Evolutionary conservation across 2,888 invertebrate genomes (phyloP).

Genomic region (Eutolmus rufibarbis): DNA sequence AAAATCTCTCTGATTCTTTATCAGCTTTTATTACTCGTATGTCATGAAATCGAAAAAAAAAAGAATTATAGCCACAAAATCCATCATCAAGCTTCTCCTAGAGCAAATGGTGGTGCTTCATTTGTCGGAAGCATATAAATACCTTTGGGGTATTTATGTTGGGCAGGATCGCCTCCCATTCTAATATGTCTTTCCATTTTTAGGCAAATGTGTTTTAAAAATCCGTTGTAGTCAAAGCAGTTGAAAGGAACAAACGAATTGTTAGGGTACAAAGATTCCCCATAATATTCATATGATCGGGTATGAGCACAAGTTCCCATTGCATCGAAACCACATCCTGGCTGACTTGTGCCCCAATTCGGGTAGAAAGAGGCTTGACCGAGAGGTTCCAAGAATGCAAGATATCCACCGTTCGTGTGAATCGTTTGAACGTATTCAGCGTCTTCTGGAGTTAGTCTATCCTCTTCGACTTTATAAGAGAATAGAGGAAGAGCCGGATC

Average conservation of each 20-base stretch:
- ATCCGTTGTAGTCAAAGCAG: slow-evolving; percentile 54
- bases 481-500: slow-evolving; percentile 53
- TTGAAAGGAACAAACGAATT: slow-evolving; percentile 43
- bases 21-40: background rate
- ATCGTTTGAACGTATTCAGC: slow-evolving; percentile 58
- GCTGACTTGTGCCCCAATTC: slow-evolving; percentile 66
- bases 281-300: slow-evolving; percentile 57
- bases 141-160: slow-evolving; percentile 27
- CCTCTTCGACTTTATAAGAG: slow-evolving; percentile 50
- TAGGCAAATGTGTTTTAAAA: background rate
- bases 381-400: background rate
- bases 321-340: slow-evolving; percentile 61
- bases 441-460: slow-evolving; percentile 54
- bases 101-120: slow-evolving; percentile 17
- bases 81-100: background rate
- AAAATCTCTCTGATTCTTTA: background rate
- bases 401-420: slow-evolving; percentile 56
- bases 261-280: slow-evolving; percentile 43
- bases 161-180: slow-evolving; percentile 46
- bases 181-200: background rate
- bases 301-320: slow-evolving; percentile 1
- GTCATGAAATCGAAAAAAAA: background rate
- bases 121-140: slow-evolving; percentile 41
- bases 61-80: background rate
- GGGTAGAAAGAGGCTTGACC: slow-evolving; percentile 64